phyloP scores from a whole-genome alignment of 2,888 invertebrate genomes.

The Heteromyza rotundicornis region DNA sequence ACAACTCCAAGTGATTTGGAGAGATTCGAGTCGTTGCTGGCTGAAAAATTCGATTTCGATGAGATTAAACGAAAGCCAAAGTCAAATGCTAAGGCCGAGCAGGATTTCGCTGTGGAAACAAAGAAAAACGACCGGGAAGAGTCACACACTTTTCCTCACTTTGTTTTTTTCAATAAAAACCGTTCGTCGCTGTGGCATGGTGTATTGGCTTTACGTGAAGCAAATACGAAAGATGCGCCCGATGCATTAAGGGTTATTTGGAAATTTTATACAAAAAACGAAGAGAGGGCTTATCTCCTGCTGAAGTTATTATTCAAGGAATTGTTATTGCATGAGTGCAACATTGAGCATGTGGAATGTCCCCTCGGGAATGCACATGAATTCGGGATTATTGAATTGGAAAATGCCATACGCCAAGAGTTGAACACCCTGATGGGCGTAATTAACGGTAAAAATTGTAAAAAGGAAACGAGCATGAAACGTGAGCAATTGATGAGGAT shows the following conservation, averaged over 20 bases:
- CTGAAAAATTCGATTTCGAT: conserved; percentile 35
- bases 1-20: conserved; percentile 13
- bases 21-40: conserved; percentile 41
- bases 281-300: conserved; percentile 38
- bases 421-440: conserved; percentile 22
- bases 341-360: conserved; percentile 32
- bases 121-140: not conserved
- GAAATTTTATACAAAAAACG: conserved; percentile 41
- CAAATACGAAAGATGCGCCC: conserved; percentile 15
- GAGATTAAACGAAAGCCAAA: not conserved
- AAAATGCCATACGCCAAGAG: conserved; percentile 47
- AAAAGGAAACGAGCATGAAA: not conserved
- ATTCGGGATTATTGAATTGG: conserved; percentile 33
- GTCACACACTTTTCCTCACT: not conserved
- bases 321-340: conserved; percentile 42
- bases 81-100: not conserved
- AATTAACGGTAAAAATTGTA: not conserved
- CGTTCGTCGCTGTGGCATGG: conserved; percentile 43
- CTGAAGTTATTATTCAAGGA: conserved; percentile 42
- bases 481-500: not conserved
- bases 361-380: conserved; percentile 14
- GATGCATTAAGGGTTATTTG: conserved; percentile 20
- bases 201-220: conserved; percentile 39
- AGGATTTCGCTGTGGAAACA: not conserved
- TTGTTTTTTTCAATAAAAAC: conserved; percentile 44